A percentile compares a stretch with the other conserved stretches of the same genome.
These are phyloP conservation scores for Drosophila vallismaia DNA, from an alignment of 2,888 invertebrate genomes.

Conservation along the genomic window DNA sequence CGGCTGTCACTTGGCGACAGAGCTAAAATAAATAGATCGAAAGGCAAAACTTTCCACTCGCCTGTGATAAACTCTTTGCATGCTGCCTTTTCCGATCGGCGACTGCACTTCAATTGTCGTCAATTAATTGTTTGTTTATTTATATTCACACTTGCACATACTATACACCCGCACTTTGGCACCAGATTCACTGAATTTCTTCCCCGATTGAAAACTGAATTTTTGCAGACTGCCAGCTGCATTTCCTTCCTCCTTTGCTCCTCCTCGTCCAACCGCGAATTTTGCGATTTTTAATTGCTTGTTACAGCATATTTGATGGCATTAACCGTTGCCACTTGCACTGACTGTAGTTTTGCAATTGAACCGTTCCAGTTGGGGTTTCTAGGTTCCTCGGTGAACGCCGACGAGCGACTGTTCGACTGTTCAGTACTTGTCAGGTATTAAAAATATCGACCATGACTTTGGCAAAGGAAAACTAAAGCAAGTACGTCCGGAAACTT, in stretches of 20 bases:
- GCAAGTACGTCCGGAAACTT: conserved; percentile 8
- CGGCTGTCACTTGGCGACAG: conserved; percentile 52
- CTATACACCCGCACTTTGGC: conserved; percentile 37
- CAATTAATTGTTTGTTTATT: conserved; percentile 65
- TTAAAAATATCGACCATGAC: conserved; percentile 70
- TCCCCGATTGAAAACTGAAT: conserved; percentile 23
- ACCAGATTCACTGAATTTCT: conserved; percentile 52
- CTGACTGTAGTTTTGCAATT: conserved; percentile 9
- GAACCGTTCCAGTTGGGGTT: conserved; percentile 20
- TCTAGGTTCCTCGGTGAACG: conserved; percentile 54
- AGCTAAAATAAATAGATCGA: conserved; percentile 51
- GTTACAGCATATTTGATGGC: background rate
- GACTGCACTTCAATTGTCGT: conserved; percentile 68
- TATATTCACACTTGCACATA: conserved; percentile 22
- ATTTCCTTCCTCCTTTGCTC: background rate
- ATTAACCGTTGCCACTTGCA: conserved; percentile 12
- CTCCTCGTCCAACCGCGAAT: background rate
- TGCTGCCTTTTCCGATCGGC: conserved; percentile 32
- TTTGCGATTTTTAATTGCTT: background rate
- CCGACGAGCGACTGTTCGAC: conserved; percentile 64
- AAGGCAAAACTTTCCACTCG: conserved; percentile 74
- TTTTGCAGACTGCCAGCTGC: background rate
- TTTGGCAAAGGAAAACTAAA: conserved; percentile 56
- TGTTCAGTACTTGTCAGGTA: conserved; percentile 59
- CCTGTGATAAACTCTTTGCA: conserved; percentile 50